These are phyloP conservation scores for Epinotia nisella DNA, from an alignment of 2,888 invertebrate species.

Conservation along the genomic window DNA sequence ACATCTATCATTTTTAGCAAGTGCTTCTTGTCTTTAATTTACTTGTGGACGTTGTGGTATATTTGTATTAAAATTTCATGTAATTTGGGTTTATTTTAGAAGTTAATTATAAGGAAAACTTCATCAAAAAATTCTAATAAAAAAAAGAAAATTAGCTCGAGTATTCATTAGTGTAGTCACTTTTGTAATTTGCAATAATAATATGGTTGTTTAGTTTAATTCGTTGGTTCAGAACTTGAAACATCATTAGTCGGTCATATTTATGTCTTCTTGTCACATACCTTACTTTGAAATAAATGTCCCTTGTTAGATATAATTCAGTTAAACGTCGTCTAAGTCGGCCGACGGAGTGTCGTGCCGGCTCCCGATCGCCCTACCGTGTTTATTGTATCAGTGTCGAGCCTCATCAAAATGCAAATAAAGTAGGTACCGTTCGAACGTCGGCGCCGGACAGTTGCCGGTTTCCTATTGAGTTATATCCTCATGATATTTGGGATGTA, in stretches of 20 bases:
- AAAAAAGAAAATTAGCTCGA: no score
- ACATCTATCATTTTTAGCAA: no score
- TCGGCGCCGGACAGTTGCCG: constrained; percentile 74
- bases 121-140: no score
- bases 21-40: no score
- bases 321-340: constrained; percentile 66
- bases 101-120: no score
- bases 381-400: constrained; percentile 83
- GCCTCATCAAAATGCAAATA: constrained; percentile 85
- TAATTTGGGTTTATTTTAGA: no score
- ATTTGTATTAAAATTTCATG: no score
- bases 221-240: neutral
- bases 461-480: constrained; percentile 79
- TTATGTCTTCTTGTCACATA: neutral
- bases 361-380: constrained; percentile 64
- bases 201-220: neutral
- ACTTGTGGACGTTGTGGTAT: no score
- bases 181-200: no score
- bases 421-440: constrained; percentile 61
- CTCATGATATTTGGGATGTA: constrained; percentile 57
- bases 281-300: constrained; percentile 30
- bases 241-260: neutral
- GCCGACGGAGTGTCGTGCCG: constrained; percentile 51
- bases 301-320: constrained; percentile 64
- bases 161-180: no score